Evolutionary conservation across 2,888 invertebrate genomes (phyloP), one percentile per base, ranked within the genome.

Genomic region (Papilio protenor): DNA sequence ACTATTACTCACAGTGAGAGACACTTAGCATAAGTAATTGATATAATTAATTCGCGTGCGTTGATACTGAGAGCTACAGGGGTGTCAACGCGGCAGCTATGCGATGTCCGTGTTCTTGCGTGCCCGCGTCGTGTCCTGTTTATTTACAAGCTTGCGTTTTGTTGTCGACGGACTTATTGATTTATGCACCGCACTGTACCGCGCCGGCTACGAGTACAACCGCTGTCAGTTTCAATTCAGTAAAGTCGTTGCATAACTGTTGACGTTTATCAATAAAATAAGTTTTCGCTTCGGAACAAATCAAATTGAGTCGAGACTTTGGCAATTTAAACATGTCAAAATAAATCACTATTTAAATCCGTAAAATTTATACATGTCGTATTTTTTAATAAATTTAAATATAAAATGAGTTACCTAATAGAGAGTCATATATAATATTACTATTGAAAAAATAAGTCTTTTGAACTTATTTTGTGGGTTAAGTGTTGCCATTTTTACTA

Each of bases 71-170:
- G 79, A 64, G 16, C 59, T 71, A 52, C 61, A 69, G 23, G 61
- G 73, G 59, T 76, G 73, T 70, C 61, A 18, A n/a, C 72, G 55
- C 55, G 27, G 66, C 66, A 16, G 57, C 69, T 12, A 16, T 55
- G 47, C 73, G 72, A 69, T 21, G 69, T 23, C 73, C 21, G 69
- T 61, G 70, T 75, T 70, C 73, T 57, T 52, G 64, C 81, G 76
- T 77, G 80, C 81, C 84, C 83, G 82, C 80, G 83, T 85, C 83
- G 82, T 81, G 79, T 80, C 81, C 80, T 82, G 84, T 86, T 86
- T 86, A 87, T 88, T 88, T 85, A 84, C 87, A 83, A 84, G 85
- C 83, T 80, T 81, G 83, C 81, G 81, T 82, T 81, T 81, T 83
- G 83, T 82, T 81, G 82, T 82, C 80, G 79, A 57, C 80, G 78